A percentile compares a stretch with the other conserved stretches of the same genome.
phyloP scores from a whole-genome alignment of 1,140 invertebrate species.

The Monochamus saltuarius region DNA sequence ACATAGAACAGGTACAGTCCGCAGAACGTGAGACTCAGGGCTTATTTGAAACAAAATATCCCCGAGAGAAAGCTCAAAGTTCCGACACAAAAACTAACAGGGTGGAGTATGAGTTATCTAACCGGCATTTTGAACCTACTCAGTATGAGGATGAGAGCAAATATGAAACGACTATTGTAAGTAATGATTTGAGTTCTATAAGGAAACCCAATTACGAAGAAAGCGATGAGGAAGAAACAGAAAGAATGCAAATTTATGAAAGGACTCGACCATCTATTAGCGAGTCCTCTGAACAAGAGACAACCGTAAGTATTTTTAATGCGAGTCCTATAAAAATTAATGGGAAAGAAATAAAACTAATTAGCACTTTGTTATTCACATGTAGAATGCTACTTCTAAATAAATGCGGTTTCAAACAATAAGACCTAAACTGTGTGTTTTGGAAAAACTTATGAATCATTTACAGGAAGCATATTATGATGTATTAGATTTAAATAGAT shows the following conservation, averaged over 20 bases:
- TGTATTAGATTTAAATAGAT: too few species aligned
- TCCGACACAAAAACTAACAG: background rate
- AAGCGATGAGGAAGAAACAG: background rate
- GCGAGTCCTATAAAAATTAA: too few species aligned
- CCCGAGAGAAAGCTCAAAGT: background rate
- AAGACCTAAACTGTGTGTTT: too few species aligned
- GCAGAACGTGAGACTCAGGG: conserved; percentile 14
- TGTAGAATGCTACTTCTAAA: too few species aligned
- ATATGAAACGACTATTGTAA: conserved; percentile 4
- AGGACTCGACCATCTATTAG: background rate
- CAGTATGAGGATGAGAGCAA: conserved; percentile 12
- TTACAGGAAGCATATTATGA: too few species aligned
- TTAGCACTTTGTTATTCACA: too few species aligned
- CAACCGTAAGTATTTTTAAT: background rate
- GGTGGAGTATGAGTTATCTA: background rate
- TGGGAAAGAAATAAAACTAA: too few species aligned
- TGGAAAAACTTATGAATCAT: too few species aligned
- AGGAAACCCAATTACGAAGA: background rate
- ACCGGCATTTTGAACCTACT: background rate
- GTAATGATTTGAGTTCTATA: conserved; percentile 11
- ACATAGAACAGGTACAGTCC: conserved; percentile 6
- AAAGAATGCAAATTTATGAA: background rate
- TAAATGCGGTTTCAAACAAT: too few species aligned
- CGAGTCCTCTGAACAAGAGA: background rate
- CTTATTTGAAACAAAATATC: conserved; percentile 21